These are phyloP conservation scores for Bovichtus diacanthus DNA, from an alignment of 2,797 vertebrate genomes.

Conservation along the genomic window DNA sequence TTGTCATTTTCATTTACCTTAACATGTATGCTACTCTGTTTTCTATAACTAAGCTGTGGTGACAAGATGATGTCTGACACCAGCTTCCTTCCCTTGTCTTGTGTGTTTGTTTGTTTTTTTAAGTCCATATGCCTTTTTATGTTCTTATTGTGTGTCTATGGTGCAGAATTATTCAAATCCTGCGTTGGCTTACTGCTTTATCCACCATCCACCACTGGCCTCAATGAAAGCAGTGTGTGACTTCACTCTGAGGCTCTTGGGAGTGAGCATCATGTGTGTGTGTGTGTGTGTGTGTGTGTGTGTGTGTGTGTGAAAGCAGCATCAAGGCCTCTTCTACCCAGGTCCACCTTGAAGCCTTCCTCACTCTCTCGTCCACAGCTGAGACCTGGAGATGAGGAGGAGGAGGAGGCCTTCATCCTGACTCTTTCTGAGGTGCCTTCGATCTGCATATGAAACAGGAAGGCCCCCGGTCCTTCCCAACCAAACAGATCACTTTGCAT, in stretches of 20 bases:
- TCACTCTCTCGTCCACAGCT: slow-evolving; percentile 57
- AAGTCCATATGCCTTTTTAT: slow-evolving; percentile 25
- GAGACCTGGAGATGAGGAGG: slow-evolving; percentile 29
- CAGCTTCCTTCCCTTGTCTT: not conserved
- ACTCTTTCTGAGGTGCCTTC: slow-evolving; percentile 51
- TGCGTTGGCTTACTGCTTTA: slow-evolving; percentile 56
- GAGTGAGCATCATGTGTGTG: slow-evolving; percentile 43
- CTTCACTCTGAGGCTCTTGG: slow-evolving; percentile 67
- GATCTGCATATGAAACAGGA: slow-evolving; percentile 75
- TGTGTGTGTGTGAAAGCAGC: slow-evolving; percentile 5
- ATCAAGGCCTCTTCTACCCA: slow-evolving; percentile 54
- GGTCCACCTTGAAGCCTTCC: slow-evolving; percentile 74
- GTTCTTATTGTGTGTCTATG: slow-evolving; percentile 62
- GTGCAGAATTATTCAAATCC: slow-evolving; percentile 85
- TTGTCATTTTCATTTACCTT: not conserved
- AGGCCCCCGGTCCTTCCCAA: slow-evolving; percentile 40
- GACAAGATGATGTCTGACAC: slow-evolving; percentile 12
- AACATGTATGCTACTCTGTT: not conserved
- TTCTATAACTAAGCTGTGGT: not conserved
- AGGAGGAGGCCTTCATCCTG: slow-evolving; percentile 47
- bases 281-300: not conserved
- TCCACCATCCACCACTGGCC: slow-evolving; percentile 55
- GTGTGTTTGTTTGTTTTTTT: not conserved
- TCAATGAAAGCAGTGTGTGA: slow-evolving; percentile 68
- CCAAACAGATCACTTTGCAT: slow-evolving; percentile 71